Evolutionary conservation across 2,797 vertebrate genomes (phyloP).

Genomic region (Garrulus glandarius): DNA sequence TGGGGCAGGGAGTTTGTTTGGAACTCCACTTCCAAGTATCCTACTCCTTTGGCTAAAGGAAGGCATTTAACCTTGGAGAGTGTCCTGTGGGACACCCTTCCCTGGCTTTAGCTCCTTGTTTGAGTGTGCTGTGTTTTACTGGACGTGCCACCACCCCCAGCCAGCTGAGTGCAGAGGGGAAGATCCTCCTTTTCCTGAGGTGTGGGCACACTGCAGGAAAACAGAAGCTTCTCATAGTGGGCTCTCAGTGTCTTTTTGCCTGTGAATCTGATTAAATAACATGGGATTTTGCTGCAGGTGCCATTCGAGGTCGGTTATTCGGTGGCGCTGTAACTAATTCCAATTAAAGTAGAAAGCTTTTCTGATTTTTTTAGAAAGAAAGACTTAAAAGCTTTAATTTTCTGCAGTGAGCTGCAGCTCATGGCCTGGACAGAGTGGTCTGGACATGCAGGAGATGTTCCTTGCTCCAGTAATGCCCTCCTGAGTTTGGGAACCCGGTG

Average conservation of each 20-base stretch:
- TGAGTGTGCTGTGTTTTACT: neutral
- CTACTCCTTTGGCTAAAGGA: fast-evolving
- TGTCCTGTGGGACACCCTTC: neutral
- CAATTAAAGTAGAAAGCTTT: neutral
- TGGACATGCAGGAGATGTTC: fast-evolving
- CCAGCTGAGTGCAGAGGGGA: neutral
- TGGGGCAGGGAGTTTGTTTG: fast-evolving
- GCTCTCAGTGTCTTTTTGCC: neutral
- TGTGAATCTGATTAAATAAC: neutral
- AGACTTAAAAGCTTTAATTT: neutral
- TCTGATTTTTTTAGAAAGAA: neutral
- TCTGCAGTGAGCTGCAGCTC: neutral
- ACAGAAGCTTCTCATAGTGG: fast-evolving
- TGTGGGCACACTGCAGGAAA: neutral
- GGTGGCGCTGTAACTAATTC: neutral
- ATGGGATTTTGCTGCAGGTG: neutral
- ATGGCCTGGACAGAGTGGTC: neutral
- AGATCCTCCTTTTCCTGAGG: neutral
- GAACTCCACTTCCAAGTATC: fast-evolving
- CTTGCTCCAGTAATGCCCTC: fast-evolving
- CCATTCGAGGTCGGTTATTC: neutral
- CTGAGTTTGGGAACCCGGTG: fast-evolving
- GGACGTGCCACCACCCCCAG: neutral
- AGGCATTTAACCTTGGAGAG: neutral
- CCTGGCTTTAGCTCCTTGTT: neutral